These are phyloP conservation scores for Dicrostonyx torquatus DNA, from an alignment of 2,797 vertebrate species.

Conservation along the genomic window DNA sequence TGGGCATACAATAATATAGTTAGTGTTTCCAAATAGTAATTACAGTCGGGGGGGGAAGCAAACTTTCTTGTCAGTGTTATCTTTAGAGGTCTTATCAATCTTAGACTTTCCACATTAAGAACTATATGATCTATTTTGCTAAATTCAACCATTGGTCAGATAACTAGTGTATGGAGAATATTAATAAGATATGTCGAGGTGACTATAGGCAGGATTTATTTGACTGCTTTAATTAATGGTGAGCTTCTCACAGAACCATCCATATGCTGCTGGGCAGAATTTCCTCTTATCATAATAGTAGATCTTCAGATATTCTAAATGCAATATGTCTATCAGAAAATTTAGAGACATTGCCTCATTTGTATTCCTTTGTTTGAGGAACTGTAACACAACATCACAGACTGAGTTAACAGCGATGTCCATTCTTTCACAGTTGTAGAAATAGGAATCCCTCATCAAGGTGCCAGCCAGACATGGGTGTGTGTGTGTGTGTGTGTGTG, in stretches of 20 bases:
- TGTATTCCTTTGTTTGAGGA: background rate
- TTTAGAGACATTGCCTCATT: background rate
- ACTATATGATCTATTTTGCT: slow-evolving; percentile 42
- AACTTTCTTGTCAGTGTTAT: background rate
- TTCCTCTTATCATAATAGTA: background rate
- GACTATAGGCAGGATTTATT: slow-evolving; percentile 11
- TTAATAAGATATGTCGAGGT: slow-evolving; percentile 28
- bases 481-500: background rate
- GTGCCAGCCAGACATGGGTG: background rate
- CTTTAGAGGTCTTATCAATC: slow-evolving; percentile 52
- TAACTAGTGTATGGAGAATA: slow-evolving; percentile 23
- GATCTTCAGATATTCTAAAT: slow-evolving; percentile 25
- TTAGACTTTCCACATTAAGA: slow-evolving; percentile 40
- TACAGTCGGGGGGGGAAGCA: slow-evolving; percentile 39
- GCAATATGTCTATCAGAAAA: slow-evolving; percentile 2
- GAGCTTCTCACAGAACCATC: slow-evolving; percentile 51
- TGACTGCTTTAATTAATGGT: slow-evolving; percentile 32
- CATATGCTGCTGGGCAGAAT: background rate
- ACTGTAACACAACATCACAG: background rate
- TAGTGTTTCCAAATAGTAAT: slow-evolving; percentile 59
- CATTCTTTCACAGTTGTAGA: background rate
- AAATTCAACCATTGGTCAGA: slow-evolving; percentile 44
- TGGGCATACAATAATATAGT: slow-evolving; percentile 41
- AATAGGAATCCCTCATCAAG: background rate
- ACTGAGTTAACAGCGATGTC: background rate